These are phyloP conservation scores for Caenorhabditis plicata DNA, from an alignment of 2,888 invertebrate species.

Conservation along the genomic window DNA sequence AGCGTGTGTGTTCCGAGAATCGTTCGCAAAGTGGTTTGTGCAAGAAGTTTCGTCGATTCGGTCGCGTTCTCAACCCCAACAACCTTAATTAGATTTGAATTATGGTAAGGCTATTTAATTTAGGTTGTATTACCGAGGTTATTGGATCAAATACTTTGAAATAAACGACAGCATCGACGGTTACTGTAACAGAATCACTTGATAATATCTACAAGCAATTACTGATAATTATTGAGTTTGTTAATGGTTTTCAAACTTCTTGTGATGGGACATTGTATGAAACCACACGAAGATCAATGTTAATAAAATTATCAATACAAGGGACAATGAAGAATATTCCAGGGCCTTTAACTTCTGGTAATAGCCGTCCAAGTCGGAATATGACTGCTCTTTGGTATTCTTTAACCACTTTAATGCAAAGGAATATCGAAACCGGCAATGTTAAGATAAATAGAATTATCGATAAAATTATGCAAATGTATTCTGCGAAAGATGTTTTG, in stretches of 20 bases:
- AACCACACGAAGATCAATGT: conserved; percentile 88
- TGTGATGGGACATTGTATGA: conserved; percentile 96
- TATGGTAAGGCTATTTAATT: too few species aligned
- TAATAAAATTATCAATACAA: conserved; percentile 69
- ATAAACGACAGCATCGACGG: conserved; percentile 39
- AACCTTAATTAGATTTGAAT: too few species aligned
- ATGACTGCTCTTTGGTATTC: conserved; percentile 78
- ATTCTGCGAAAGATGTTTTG: conserved; percentile 14
- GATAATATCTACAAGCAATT: conserved; percentile 25
- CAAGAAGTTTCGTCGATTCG: conserved; percentile 70
- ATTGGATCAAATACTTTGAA: conserved; percentile 35
- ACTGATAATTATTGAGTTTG: neutral
- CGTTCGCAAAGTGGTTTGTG: conserved; percentile 72
- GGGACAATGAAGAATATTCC: conserved; percentile 74
- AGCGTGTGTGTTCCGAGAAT: conserved; percentile 76
- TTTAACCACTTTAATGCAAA: conserved; percentile 65
- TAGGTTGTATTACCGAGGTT: conserved; percentile 12
- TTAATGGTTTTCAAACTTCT: conserved; percentile 73
- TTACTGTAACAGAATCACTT: conserved; percentile 32
- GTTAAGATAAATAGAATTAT: conserved; percentile 55
- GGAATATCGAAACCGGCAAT: conserved; percentile 50
- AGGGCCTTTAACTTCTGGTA: conserved; percentile 76
- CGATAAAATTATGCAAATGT: conserved; percentile 20
- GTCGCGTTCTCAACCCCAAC: conserved; percentile 90
- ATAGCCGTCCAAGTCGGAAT: conserved; percentile 79